Conservation (phyloP, 2,113 vertebrate species). For the Aspiorhynchus laticeps region DNA sequence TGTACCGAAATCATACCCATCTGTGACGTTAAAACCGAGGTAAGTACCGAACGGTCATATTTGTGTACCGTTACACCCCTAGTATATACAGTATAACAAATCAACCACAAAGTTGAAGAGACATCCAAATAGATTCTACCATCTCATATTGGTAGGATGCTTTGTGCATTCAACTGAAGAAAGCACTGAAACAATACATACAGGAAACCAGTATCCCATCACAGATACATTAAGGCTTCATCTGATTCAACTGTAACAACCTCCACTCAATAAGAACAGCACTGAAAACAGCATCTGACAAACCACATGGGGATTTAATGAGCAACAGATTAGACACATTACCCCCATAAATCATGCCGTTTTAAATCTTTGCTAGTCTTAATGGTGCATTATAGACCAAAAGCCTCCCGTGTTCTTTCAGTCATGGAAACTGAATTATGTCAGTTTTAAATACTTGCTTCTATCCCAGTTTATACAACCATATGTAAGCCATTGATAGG, state of each 20-base stretch:
- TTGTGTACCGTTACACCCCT: no score
- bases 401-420: slow-evolving; percentile 10
- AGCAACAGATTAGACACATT: slow-evolving; percentile 44
- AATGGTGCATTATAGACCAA: slow-evolving; percentile 39
- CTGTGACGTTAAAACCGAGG: no score
- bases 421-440: background rate
- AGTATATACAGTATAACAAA: no score
- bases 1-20: no score
- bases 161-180: background rate
- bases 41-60: no score
- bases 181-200: slow-evolving; percentile 17
- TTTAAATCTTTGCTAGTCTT: slow-evolving; percentile 30
- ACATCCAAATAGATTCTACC: background rate
- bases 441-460: background rate
- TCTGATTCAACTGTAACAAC: slow-evolving; percentile 26
- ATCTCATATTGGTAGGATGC: background rate
- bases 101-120: background rate
- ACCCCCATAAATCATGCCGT: slow-evolving; percentile 33
- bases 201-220: slow-evolving; percentile 3
- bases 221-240: slow-evolving; percentile 18
- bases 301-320: slow-evolving; percentile 39
- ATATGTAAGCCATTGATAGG: background rate
- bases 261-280: slow-evolving; percentile 36
- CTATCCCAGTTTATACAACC: background rate
- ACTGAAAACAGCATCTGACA: slow-evolving; percentile 42